A percentile compares a stretch with the other conserved stretches of the same genome.
Conservation (phyloP, 1,140 invertebrate genomes). For the Drosophila micromelanica region DNA sequence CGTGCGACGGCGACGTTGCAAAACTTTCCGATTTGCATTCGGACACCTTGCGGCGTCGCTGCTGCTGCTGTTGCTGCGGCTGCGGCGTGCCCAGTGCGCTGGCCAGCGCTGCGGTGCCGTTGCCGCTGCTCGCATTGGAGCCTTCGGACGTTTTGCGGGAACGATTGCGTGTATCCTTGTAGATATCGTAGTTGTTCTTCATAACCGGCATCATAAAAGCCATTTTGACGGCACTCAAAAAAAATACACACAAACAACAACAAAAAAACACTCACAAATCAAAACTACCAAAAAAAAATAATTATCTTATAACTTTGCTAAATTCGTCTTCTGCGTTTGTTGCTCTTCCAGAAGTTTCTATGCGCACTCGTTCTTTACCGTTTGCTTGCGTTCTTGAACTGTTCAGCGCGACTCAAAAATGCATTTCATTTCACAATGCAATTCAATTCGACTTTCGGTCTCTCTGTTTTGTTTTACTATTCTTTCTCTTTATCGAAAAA, state of each 20-base stretch:
- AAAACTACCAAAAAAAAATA: slow-evolving; percentile 5
- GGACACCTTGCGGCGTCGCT: slow-evolving; percentile 88
- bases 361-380: not conserved
- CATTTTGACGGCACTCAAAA: slow-evolving; percentile 86
- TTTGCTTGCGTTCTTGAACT: slow-evolving; percentile 11
- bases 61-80: slow-evolving; percentile 83
- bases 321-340: not conserved
- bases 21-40: slow-evolving; percentile 92
- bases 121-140: slow-evolving; percentile 84
- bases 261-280: slow-evolving; percentile 18
- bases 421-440: slow-evolving; percentile 21
- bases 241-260: slow-evolving; percentile 14
- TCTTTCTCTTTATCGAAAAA: slow-evolving; percentile 1
- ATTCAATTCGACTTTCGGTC: slow-evolving; percentile 19
- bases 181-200: slow-evolving; percentile 96
- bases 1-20: slow-evolving; percentile 89
- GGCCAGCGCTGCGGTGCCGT: slow-evolving; percentile 74
- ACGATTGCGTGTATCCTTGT: slow-evolving; percentile 90
- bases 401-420: slow-evolving; percentile 8
- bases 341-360: slow-evolving; percentile 26
- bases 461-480: slow-evolving; percentile 1
- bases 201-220: slow-evolving; percentile 97
- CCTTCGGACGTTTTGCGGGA: slow-evolving; percentile 89
- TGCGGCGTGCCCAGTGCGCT: slow-evolving; percentile 65
- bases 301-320: not conserved